Evolutionary conservation across 2,888 invertebrate species (phyloP), one percentile per base, ranked within the genome.

Genomic region (Drosophila conformis): DNA sequence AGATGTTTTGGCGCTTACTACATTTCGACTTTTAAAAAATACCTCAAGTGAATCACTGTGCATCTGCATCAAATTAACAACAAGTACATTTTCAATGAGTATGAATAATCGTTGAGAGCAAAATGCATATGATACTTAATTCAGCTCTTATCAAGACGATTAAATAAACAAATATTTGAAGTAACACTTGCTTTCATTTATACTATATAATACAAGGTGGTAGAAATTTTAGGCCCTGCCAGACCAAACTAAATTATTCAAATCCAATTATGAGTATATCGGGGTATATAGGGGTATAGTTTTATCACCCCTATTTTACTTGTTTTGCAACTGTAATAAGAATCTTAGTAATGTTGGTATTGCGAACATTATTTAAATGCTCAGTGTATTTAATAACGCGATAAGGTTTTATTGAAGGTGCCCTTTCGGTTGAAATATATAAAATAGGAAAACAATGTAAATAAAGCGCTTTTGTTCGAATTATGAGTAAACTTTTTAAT

Each of bases 31-130:
- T 38, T 42, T 35, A 42, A 51, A 35, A 31, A 31, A 38, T 42
- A 42, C 48, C 3, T 2, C 18, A 6, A 31, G 59, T 83, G 88
- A 83, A 69, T 83, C 83, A 83, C 27, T 48, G 10, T 51, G 15
- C 21, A 21, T 21, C 21, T 21, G 48, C 36, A 67, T 52, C 62
- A 35, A 64, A 51, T 54, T 56, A 25, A 78, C 65, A 63, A 54
- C 27, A 52, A 38, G 57, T 46, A 29, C 18, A 33, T 35, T 40
- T 29, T 36, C 8, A 42, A 42, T 52, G 21, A 36, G 42, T 49
- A 51, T 38, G 18, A 46, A 29, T 31, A 52, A 36, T 38, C 25
- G 25, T 42, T 38, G 11, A 10, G 8, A 36, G 31, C 10, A n/a
- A 69, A 40, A 13, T 11, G 10, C 8, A 42, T 25, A 36, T 42